These are phyloP conservation scores for Dicaeum eximium DNA, from an alignment of 2,113 vertebrate species.

Conservation along the genomic window DNA sequence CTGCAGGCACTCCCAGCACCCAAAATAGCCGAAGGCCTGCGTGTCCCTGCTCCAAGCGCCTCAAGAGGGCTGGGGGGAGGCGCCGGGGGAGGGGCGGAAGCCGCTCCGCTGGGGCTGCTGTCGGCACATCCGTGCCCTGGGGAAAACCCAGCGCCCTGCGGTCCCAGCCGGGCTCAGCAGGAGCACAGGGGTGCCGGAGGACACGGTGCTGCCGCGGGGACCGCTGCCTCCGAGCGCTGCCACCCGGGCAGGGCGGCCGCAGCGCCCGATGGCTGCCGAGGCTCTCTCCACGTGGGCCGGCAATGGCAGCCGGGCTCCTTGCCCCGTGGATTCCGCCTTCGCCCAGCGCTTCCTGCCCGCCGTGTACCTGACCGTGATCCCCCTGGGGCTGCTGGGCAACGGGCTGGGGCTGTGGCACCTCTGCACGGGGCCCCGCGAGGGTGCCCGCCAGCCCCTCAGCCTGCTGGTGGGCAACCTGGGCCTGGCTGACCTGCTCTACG, in stretches of 20 bases:
- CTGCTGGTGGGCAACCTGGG: slow-evolving; percentile 77
- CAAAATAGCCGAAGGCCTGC: neutral
- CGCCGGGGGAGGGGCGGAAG: neutral
- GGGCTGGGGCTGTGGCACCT: slow-evolving; percentile 66
- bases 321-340: slow-evolving; percentile 34
- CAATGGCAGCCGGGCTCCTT: neutral
- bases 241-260: neutral
- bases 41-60: neutral
- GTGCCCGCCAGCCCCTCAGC: slow-evolving; percentile 44
- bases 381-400: slow-evolving; percentile 75
- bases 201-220: fast-evolving
- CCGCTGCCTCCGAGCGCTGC: fast-evolving
- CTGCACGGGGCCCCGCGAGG: neutral
- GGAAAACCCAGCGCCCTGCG: fast-evolving
- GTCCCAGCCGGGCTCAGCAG: fast-evolving
- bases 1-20: neutral
- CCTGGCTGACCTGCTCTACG: slow-evolving; percentile 77
- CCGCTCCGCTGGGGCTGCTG: fast-evolving
- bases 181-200: fast-evolving
- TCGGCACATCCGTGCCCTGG: neutral
- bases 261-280: fast-evolving
- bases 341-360: slow-evolving; percentile 60
- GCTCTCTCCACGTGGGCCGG: fast-evolving
- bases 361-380: slow-evolving; percentile 70
- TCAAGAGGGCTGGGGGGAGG: neutral